phyloP scores from a whole-genome alignment of 2,797 vertebrate genomes.

The Coracias cyanogaster region DNA sequence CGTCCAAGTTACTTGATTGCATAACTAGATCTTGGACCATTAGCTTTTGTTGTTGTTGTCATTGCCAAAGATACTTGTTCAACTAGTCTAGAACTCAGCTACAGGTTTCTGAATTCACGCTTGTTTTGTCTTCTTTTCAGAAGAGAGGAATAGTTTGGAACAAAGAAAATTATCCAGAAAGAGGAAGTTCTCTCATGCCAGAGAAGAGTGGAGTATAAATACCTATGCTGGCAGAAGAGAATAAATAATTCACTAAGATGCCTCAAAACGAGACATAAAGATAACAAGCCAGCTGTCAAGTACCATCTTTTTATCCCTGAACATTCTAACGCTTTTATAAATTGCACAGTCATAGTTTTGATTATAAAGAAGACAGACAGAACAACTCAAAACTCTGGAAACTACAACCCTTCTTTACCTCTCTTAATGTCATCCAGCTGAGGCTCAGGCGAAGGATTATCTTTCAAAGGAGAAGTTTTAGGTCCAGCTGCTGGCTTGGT shows the following conservation, averaged over 20 bases:
- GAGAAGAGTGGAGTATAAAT: neutral
- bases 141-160: neutral
- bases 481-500: slow-evolving; percentile 88
- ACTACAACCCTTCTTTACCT: slow-evolving; percentile 80
- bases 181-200: neutral
- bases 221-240: neutral
- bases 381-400: neutral
- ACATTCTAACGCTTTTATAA: neutral
- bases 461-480: slow-evolving; percentile 94
- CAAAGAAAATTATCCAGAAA: neutral
- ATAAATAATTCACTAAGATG: slow-evolving; percentile 27
- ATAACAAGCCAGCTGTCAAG: slow-evolving; percentile 12
- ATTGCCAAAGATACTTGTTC: neutral
- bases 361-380: neutral
- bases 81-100: neutral
- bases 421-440: slow-evolving; percentile 98
- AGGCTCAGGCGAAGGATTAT: slow-evolving; percentile 96
- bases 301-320: neutral
- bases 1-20: neutral
- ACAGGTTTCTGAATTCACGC: neutral
- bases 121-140: neutral
- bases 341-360: neutral
- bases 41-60: neutral
- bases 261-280: slow-evolving; percentile 2
- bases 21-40: neutral